Conservation (phyloP, 2,888 invertebrate species). For the Entomobrya multifasciata region DNA sequence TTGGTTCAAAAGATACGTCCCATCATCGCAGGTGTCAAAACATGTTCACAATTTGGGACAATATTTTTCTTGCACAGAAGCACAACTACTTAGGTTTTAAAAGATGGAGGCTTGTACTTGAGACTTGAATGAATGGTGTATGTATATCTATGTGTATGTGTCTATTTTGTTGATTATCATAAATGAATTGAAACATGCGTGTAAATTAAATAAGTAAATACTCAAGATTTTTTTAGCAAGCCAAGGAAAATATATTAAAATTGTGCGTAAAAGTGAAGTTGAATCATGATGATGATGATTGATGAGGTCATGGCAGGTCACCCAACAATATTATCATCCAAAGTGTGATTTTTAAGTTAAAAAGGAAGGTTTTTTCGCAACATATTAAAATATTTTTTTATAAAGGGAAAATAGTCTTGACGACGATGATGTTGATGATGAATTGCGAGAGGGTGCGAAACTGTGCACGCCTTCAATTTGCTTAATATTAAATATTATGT, state of each 20-base stretch:
- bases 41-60: constrained; percentile 30
- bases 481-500: neutral
- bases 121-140: neutral
- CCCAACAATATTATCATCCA: neutral
- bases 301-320: constrained; percentile 45
- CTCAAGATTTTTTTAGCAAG: neutral
- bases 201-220: constrained; percentile 29
- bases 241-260: neutral
- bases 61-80: neutral
- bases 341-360: constrained; percentile 42
- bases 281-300: neutral
- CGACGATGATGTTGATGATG: constrained; percentile 7
- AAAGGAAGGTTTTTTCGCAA: neutral
- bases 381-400: neutral
- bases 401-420: neutral
- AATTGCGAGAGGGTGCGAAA: constrained; percentile 44
- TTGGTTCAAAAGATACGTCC: neutral
- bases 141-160: neutral
- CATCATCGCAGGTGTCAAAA: constrained; percentile 18
- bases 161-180: constrained; percentile 18
- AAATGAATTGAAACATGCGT: neutral
- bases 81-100: too few species aligned
- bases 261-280: constrained; percentile 25
- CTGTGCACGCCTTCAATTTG: constrained; percentile 36
- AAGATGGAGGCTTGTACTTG: too few species aligned